These are phyloP conservation scores for Nothoprocta perdicaria DNA, from an alignment of 2,113 vertebrate genomes.

Conservation along the genomic window DNA sequence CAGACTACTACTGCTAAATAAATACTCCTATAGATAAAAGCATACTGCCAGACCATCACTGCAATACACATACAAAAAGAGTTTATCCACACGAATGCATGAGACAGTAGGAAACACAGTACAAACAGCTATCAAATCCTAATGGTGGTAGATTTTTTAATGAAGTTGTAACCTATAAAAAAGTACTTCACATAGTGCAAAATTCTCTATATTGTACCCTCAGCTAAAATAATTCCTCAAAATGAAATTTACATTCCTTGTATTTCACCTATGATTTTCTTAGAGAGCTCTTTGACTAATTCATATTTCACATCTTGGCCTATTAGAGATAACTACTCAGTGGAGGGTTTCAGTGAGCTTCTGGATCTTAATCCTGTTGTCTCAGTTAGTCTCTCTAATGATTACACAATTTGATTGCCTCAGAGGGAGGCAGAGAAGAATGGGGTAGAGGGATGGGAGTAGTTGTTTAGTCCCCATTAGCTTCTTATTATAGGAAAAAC, in stretches of 20 bases:
- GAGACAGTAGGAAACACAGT: background rate
- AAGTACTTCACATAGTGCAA: background rate
- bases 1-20: background rate
- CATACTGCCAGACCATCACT: background rate
- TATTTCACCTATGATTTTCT: conserved; percentile 17
- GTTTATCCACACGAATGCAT: background rate
- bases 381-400: conserved; percentile 45
- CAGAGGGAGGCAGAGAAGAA: conserved; percentile 58
- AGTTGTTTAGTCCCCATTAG: background rate
- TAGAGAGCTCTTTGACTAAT: conserved; percentile 28
- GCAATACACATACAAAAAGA: background rate
- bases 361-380: conserved; percentile 49
- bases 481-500: conserved; percentile 49
- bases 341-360: conserved; percentile 3
- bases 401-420: conserved; percentile 63
- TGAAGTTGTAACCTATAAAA: background rate
- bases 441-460: background rate
- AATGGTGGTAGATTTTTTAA: background rate
- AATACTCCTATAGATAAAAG: background rate
- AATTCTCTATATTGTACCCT: background rate
- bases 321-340: background rate
- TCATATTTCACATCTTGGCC: background rate
- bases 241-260: background rate
- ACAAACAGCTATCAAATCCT: background rate
- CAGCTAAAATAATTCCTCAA: background rate